Evolutionary conservation across 30 jellyfish, hydroid and myxozoan genomes (phyloP), one percentile per base, ranked within the genome.

Genomic region (Chrysaora quinquecirrha): DNA sequence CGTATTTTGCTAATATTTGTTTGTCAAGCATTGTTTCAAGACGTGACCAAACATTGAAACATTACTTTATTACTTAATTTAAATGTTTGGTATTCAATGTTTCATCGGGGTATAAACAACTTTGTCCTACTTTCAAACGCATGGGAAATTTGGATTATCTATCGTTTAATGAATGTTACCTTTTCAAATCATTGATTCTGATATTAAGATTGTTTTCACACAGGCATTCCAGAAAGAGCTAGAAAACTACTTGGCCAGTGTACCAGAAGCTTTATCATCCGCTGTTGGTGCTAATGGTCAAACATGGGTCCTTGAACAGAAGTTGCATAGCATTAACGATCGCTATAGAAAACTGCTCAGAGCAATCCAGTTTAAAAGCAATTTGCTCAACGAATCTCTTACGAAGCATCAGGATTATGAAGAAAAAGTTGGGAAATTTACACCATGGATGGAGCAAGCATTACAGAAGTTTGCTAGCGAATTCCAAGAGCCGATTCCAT

Each of bases 301-400:
- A 63, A 93, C 98, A 49, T 93, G 98, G 98, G 97, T 93, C 25
- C 85, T 93, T 29, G 98, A 93, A 63, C 98, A 87, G 89, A 93
- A 87, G 47, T 73, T 93, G 38, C 98, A 93, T 58, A 94, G 85
- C 56, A 93, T 93, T 64, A 93, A 93, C 71, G 98, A 93, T 38
- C 87, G 97, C 43, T 93, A 79, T 80, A 56, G 94, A 70, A 93
- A 87, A 80, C 94, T 93, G 50, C 35, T 93, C 28, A 75, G 98
- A 52, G 84, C 95, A 19, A 46, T 93, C 29, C 85, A 95, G 34
- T 93, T 93, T 90, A 93, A 93, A 46, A 96, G 96, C 34, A 93
- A 82, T 28, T 78, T 93, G 16, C 63, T 93, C 75, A 93, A 79
- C 80, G 98, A 93, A 61, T 93, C 98, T 3, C 34, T 93, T 31